These are phyloP conservation scores for Colletes gigas DNA, from an alignment of 1,140 invertebrate species.

Conservation along the genomic window DNA sequence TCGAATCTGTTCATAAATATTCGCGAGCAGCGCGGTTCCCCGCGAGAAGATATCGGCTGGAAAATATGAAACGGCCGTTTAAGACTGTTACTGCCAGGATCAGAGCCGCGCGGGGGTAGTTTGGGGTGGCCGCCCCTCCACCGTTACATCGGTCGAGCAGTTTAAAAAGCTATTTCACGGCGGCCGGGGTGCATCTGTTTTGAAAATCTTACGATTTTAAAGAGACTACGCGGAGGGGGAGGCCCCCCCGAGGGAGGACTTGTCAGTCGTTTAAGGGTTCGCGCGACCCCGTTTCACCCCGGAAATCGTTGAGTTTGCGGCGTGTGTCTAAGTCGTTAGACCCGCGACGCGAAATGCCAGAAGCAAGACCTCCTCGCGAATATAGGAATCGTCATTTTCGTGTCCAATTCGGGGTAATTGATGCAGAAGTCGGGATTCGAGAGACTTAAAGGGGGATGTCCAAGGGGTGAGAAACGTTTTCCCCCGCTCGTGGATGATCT, in stretches of 20 bases:
- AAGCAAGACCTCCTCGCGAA: conserved; percentile 5
- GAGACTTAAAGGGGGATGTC: not conserved
- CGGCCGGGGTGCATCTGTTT: conserved; percentile 75
- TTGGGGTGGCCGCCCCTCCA: conserved; percentile 45
- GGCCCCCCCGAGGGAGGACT: conserved; percentile 54
- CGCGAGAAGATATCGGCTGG: conserved; percentile 63
- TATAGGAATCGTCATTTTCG: conserved; percentile 6
- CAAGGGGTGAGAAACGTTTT: not conserved
- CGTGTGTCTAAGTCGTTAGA: not conserved
- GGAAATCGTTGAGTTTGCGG: conserved; percentile 52
- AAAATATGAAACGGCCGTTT: conserved; percentile 72
- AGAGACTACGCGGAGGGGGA: conserved; percentile 47
- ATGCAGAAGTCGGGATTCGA: not conserved
- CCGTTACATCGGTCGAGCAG: conserved; percentile 63
- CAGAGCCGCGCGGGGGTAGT: conserved; percentile 56
- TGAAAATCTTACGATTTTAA: conserved; percentile 70
- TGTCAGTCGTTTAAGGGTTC: conserved; percentile 64
- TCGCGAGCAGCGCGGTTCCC: conserved; percentile 20
- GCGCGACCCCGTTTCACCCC: conserved; percentile 27
- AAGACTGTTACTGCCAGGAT: conserved; percentile 72
- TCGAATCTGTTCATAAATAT: conserved; percentile 66
- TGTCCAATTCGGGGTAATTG: conserved; percentile 17
- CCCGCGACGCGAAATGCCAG: conserved; percentile 8
- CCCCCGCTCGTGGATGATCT: not conserved
- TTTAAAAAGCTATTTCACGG: conserved; percentile 76